Percentiles rank a stretch among this genome's conserved stretches.
Conservation (phyloP, 2,113 vertebrate species). For the Laterallus jamaicensis region DNA sequence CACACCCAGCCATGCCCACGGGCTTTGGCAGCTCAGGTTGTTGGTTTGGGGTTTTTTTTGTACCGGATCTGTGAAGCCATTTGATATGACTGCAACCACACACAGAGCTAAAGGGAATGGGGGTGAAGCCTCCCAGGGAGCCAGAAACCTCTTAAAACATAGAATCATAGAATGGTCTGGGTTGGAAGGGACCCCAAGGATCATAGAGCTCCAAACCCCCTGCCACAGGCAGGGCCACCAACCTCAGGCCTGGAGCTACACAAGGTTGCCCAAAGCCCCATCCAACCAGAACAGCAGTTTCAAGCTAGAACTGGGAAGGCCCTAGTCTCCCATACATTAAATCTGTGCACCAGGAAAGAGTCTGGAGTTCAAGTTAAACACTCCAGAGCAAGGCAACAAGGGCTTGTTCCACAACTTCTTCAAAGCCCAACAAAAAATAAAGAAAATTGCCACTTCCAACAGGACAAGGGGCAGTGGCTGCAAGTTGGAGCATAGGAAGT, state of each 20-base stretch:
- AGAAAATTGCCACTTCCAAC: too few species aligned
- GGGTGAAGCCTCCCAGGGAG: not conserved
- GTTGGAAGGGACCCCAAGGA: too few species aligned
- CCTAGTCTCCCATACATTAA: not conserved
- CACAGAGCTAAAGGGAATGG: not conserved
- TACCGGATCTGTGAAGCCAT: fast-evolving
- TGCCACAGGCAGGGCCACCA: too few species aligned
- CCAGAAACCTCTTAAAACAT: not conserved
- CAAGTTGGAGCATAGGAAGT: too few species aligned
- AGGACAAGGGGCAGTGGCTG: too few species aligned
- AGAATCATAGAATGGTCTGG: too few species aligned
- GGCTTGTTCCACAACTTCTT: not conserved
- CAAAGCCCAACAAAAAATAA: not conserved
- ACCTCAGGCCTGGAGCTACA: too few species aligned
- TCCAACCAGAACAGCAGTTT: not conserved
- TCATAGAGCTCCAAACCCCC: too few species aligned
- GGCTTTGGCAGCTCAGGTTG: not conserved
- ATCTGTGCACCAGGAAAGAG: not conserved
- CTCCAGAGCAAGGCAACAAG: not conserved
- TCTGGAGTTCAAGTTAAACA: not conserved
- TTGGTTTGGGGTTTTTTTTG: not conserved
- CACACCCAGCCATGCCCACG: not conserved
- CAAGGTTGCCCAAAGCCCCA: too few species aligned
- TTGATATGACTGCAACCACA: not conserved
- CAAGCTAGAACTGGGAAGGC: not conserved